Percentiles rank a stretch among this genome's conserved stretches.
Conservation (phyloP, 2,888 invertebrate genomes). For the Emmelina monodactyla region DNA sequence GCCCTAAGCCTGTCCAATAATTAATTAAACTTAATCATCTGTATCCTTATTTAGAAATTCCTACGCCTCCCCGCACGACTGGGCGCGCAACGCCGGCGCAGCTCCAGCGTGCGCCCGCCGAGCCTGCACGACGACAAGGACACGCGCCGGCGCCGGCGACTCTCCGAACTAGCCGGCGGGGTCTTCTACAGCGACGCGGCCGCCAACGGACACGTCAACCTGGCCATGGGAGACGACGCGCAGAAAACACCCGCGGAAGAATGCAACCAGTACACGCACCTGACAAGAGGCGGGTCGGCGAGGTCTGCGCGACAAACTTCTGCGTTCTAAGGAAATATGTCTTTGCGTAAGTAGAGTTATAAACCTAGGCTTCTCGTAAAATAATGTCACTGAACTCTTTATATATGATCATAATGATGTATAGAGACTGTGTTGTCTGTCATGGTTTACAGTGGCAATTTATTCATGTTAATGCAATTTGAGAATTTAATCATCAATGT, state of each 20-base stretch:
- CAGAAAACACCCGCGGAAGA: conserved; percentile 40
- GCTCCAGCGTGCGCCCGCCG: conserved; percentile 52
- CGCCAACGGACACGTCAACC: conserved; percentile 41
- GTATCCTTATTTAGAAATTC: conserved; percentile 31
- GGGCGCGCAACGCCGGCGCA: conserved; percentile 45
- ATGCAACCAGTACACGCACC: conserved; percentile 24
- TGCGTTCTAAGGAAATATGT: no score
- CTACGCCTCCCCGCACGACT: conserved; percentile 41
- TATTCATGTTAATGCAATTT: no score
- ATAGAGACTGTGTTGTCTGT: no score
- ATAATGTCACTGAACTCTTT: no score
- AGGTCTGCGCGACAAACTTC: not conserved
- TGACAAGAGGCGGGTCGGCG: no score
- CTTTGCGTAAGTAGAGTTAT: no score
- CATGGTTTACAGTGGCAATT: no score
- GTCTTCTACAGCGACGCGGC: conserved; percentile 54
- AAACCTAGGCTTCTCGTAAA: no score
- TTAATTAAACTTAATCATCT: conserved; percentile 3
- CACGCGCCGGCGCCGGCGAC: conserved; percentile 45
- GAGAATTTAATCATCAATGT: no score
- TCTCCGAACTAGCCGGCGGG: conserved; percentile 56
- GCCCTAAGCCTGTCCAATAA: not conserved
- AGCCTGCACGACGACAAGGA: conserved; percentile 49
- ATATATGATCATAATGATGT: no score
- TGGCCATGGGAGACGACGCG: conserved; percentile 39